Evolutionary conservation across 2,888 invertebrate genomes (phyloP).

Genomic region (Carterocephalus palaemon): DNA sequence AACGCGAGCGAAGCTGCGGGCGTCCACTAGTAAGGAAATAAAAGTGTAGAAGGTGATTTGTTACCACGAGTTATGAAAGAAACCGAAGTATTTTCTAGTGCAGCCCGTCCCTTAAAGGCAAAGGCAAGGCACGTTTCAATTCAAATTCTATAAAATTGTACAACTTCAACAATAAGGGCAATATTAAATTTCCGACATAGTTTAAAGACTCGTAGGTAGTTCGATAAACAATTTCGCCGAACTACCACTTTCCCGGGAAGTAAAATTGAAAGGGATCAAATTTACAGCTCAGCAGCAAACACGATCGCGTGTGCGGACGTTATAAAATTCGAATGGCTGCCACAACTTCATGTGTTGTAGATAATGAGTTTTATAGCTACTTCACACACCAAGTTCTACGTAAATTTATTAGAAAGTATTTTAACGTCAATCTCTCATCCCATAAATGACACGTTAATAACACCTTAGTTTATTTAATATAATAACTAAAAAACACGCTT

Average conservation of each 20-base stretch:
- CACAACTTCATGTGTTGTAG: neutral
- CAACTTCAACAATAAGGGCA: conserved; percentile 2
- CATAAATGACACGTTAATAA: no score
- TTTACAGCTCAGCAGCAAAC: neutral
- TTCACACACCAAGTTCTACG: neutral
- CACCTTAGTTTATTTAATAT: no score
- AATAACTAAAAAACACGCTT: no score
- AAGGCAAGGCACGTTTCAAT: neutral
- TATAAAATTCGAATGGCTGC: neutral
- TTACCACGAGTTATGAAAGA: no score
- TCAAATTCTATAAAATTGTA: neutral
- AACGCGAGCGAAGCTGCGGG: no score
- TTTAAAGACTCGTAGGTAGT: no score
- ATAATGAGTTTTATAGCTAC: conserved; percentile 1
- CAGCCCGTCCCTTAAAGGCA: no score
- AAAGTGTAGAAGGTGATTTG: no score
- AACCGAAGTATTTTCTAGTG: no score
- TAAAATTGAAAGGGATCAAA: conserved; percentile 12
- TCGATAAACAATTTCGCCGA: conserved; percentile 7
- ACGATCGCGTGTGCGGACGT: conserved; percentile 4
- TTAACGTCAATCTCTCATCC: no score
- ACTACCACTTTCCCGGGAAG: conserved; percentile 1
- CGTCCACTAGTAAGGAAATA: no score
- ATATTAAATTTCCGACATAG: conserved; percentile 2
- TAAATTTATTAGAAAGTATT: conserved; percentile 1